A percentile compares a stretch with the other conserved stretches of the same genome.
Evolutionary conservation across 1,140 invertebrate genomes (phyloP).

Genomic region (Cyclina sinensis): DNA sequence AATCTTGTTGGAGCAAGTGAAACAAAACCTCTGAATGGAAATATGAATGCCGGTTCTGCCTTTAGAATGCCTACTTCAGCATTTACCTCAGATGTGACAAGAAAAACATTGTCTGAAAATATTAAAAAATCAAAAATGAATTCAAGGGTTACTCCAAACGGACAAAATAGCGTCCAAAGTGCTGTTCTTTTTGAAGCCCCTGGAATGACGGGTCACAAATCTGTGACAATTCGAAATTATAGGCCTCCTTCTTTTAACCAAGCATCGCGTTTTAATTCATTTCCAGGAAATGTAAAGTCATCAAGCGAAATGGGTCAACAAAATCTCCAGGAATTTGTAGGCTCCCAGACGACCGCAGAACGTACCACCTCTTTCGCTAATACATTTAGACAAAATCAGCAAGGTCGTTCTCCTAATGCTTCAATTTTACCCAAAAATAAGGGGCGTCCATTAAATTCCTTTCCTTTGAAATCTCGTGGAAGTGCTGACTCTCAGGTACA

Average conservation of each 20-base stretch:
- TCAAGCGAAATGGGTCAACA: neutral
- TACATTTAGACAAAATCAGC: neutral
- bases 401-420: neutral
- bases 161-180: neutral
- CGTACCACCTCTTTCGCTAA: neutral
- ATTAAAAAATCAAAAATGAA: neutral
- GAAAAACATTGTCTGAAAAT: neutral
- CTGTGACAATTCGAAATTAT: conserved; percentile 4
- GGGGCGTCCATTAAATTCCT: neutral
- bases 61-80: neutral
- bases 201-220: conserved; percentile 35
- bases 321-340: conserved; percentile 5
- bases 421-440: neutral
- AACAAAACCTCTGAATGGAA: conserved; percentile 27
- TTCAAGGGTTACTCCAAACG: too few relatives aligned
- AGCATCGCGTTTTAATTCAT: neutral
- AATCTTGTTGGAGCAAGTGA: conserved; percentile 51
- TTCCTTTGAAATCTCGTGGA: neutral
- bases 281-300: neutral
- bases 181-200: conserved; percentile 49
- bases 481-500: neutral
- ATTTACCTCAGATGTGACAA: neutral
- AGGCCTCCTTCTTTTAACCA: neutral
- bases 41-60: neutral
- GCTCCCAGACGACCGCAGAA: neutral